Evolutionary conservation across 2,888 invertebrate genomes (phyloP).

Genomic region (Hyles lineata): DNA sequence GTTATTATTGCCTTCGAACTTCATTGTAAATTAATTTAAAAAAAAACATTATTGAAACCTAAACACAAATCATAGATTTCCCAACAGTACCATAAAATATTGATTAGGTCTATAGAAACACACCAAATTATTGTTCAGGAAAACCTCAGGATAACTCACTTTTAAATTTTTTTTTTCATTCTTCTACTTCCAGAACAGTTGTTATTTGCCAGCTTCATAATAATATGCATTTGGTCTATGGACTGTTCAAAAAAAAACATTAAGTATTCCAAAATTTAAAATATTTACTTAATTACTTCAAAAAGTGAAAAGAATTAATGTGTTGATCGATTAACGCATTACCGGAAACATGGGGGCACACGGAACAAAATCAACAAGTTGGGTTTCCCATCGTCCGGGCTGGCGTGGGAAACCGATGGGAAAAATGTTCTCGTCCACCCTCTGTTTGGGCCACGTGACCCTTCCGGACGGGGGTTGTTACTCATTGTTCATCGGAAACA

Average conservation of each 20-base stretch:
- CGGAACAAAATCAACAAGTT: slow-evolving; percentile 78
- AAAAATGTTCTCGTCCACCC: slow-evolving; percentile 76
- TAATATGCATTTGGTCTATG: too few relatives aligned
- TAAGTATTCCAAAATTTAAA: slow-evolving; percentile 10
- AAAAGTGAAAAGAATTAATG: slow-evolving; percentile 27
- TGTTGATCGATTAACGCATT: slow-evolving; percentile 36
- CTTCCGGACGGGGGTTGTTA: slow-evolving; percentile 58
- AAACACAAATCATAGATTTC: too few relatives aligned
- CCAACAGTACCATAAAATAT: too few relatives aligned
- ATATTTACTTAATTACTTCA: neutral
- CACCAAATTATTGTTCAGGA: too few relatives aligned
- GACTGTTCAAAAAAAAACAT: neutral
- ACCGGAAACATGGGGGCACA: slow-evolving; percentile 73
- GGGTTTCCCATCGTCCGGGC: slow-evolving; percentile 72
- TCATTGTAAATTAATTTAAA: too few relatives aligned
- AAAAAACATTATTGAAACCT: too few relatives aligned
- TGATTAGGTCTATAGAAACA: too few relatives aligned
- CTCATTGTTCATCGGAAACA: slow-evolving; percentile 14
- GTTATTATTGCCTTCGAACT: too few relatives aligned
- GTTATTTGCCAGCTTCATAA: too few relatives aligned
- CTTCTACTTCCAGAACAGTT: too few relatives aligned
- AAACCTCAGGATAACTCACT: too few relatives aligned
- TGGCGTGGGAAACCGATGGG: slow-evolving; percentile 76
- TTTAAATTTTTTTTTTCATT: too few relatives aligned
- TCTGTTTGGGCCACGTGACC: slow-evolving; percentile 70